A percentile compares a stretch with the other conserved stretches of the same genome.
phyloP scores from a whole-genome alignment of 2,113 vertebrate species.

The Amblyopsis rosae region DNA sequence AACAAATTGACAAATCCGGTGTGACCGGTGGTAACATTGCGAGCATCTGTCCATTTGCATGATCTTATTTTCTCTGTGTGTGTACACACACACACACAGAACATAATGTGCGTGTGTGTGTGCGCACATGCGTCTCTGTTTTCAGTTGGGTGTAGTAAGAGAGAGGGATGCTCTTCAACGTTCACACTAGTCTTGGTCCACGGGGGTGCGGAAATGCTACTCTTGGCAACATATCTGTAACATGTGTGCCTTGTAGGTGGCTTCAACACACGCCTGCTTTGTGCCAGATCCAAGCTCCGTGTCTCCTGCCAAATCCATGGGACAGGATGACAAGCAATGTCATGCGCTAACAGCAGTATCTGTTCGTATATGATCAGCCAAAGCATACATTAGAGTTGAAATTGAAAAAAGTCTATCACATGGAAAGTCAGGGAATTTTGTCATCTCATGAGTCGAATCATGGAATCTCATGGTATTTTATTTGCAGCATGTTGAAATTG shows the following conservation, averaged over 20 bases:
- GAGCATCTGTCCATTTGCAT: slow-evolving; percentile 1
- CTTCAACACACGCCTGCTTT: slow-evolving; percentile 43
- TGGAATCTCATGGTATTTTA: no score
- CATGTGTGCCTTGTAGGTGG: slow-evolving; percentile 74
- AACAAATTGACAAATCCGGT: background rate
- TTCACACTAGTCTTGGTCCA: slow-evolving; percentile 55
- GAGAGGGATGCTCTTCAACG: slow-evolving; percentile 67
- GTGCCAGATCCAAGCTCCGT: slow-evolving; percentile 69
- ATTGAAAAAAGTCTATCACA: no score
- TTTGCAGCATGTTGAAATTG: no score
- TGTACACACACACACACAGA: background rate
- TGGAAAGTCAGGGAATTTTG: no score
- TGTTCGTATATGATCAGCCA: background rate
- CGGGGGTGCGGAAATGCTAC: slow-evolving; percentile 75
- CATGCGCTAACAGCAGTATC: background rate
- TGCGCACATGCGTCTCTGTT: slow-evolving; percentile 2
- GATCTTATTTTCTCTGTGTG: background rate
- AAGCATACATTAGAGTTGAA: no score
- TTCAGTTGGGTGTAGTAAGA: slow-evolving; percentile 49
- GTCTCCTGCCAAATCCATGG: slow-evolving; percentile 54
- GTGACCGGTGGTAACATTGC: slow-evolving; percentile 11
- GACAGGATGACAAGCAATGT: slow-evolving; percentile 30
- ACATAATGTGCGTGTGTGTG: background rate
- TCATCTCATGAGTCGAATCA: no score
- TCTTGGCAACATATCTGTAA: slow-evolving; percentile 75